Conservation (phyloP, 1,140 invertebrate genomes). For the Ceratoteleas bidentatus region DNA sequence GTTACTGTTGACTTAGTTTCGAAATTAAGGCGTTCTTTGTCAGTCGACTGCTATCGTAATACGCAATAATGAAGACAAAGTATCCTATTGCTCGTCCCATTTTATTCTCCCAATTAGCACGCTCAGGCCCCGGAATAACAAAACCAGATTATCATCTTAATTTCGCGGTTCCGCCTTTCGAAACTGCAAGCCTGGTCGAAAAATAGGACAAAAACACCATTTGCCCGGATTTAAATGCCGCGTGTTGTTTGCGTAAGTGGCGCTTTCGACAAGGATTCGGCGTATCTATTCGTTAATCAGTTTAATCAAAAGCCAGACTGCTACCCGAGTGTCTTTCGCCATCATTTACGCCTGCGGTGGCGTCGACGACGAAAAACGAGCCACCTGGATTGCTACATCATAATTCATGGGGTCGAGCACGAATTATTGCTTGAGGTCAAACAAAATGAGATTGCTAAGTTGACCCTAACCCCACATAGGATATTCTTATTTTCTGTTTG, state of each 20-base stretch:
- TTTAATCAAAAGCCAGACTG: not conserved
- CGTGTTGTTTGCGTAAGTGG: not conserved
- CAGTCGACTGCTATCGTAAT: not conserved
- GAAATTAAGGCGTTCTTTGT: not conserved
- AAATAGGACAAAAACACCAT: not conserved
- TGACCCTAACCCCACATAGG: too few relatives aligned
- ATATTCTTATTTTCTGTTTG: too few relatives aligned
- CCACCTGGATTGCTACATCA: not conserved
- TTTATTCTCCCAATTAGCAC: not conserved
- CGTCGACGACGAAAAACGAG: not conserved
- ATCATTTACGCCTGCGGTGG: too few relatives aligned
- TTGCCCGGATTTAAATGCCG: not conserved
- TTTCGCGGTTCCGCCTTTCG: not conserved
- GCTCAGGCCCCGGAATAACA: not conserved
- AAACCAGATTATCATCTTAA: not conserved
- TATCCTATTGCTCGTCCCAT: not conserved
- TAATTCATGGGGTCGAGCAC: constrained; percentile 1
- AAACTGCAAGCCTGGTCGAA: too few relatives aligned
- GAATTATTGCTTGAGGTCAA: not conserved
- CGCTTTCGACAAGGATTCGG: not conserved
- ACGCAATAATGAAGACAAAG: not conserved
- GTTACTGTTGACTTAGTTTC: not conserved
- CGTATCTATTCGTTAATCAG: not conserved
- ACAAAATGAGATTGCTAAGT: not conserved
- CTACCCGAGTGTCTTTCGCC: not conserved